phyloP scores from a whole-genome alignment of 2,888 invertebrate genomes.

The Allophyes oxyacanthae region DNA sequence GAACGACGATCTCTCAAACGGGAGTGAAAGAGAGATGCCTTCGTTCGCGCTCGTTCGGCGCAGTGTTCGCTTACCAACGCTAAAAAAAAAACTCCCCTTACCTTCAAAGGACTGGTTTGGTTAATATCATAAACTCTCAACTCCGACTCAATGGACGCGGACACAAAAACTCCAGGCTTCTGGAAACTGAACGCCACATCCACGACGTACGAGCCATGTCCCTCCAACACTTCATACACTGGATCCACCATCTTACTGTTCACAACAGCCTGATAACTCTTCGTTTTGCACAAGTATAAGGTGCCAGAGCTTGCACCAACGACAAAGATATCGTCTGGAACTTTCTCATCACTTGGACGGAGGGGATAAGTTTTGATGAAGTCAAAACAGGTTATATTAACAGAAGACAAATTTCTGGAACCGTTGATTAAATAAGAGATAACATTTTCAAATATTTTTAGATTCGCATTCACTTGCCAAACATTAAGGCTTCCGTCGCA shows the following conservation, averaged over 20 bases:
- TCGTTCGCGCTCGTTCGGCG: no score
- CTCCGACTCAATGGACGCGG: conserved; percentile 80
- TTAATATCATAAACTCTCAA: conserved; percentile 75
- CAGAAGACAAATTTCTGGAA: conserved; percentile 61
- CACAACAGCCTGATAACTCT: conserved; percentile 47
- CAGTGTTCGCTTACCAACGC: no score
- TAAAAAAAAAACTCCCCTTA: conserved; percentile 44
- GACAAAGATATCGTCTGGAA: conserved; percentile 73
- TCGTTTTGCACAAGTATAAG: conserved; percentile 72
- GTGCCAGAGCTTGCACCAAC: conserved; percentile 75
- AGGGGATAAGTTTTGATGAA: conserved; percentile 74
- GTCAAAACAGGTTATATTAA: conserved; percentile 80
- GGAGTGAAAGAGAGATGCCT: no score
- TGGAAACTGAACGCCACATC: conserved; percentile 74
- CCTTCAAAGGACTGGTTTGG: conserved; percentile 76
- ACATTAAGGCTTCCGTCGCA: conserved; percentile 75
- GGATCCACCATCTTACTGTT: conserved; percentile 70
- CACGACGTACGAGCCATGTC: conserved; percentile 73
- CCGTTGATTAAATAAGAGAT: conserved; percentile 72
- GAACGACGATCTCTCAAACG: no score
- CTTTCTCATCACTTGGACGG: conserved; percentile 68
- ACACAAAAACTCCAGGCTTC: conserved; percentile 73
- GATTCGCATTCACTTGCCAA: conserved; percentile 77
- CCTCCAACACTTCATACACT: conserved; percentile 69
- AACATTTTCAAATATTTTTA: conserved; percentile 73